Conservation (phyloP, 1,140 invertebrate genomes). For the Apis florea region DNA sequence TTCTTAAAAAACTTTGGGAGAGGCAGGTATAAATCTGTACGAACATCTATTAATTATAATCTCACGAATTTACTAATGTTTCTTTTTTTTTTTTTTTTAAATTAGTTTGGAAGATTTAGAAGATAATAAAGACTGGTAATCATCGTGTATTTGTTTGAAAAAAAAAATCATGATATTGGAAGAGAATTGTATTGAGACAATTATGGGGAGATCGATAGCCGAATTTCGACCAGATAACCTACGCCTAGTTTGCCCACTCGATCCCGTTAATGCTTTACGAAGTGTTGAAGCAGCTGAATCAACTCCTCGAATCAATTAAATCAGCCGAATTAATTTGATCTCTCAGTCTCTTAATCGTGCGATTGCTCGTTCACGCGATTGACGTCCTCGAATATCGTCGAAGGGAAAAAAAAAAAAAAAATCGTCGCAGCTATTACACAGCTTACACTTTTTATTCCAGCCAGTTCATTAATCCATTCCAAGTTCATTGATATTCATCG, state of each 20-base stretch:
- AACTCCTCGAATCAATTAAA: conserved; percentile 56
- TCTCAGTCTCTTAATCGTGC: neutral
- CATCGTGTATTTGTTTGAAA: too few species aligned
- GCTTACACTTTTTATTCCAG: neutral
- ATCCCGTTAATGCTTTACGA: conserved; percentile 53
- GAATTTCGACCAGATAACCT: conserved; percentile 18
- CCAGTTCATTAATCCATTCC: neutral
- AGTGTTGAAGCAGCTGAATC: conserved; percentile 59
- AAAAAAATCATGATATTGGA: neutral
- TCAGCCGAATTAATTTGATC: conserved; percentile 60
- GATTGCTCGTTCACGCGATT: neutral
- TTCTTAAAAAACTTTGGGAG: too few species aligned
- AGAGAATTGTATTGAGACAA: neutral
- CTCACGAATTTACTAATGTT: too few species aligned
- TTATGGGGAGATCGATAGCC: neutral
- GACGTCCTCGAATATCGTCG: neutral
- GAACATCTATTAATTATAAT: too few species aligned
- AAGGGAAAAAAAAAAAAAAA: neutral
- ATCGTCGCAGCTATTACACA: neutral
- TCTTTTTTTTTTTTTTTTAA: neutral
- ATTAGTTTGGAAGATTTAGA: neutral
- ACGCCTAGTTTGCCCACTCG: conserved; percentile 23
- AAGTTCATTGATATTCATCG: neutral
- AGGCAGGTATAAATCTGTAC: too few species aligned
- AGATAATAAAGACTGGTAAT: too few species aligned